Evolutionary conservation across 2,113 vertebrate genomes (phyloP).

Genomic region (Nothobranchius kuhntae): DNA sequence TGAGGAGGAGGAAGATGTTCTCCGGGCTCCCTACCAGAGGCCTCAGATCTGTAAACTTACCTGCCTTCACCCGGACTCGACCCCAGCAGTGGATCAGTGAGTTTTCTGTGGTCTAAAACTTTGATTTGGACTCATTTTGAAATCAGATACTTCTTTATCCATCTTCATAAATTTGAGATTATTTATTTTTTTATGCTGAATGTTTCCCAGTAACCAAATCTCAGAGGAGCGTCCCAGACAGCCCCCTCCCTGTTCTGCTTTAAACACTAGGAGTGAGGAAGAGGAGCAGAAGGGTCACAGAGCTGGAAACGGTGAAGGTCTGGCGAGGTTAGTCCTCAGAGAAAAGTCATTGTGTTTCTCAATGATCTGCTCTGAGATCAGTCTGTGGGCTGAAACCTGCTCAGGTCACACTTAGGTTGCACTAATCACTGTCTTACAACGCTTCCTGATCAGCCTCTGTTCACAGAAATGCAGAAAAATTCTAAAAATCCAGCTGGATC

Average conservation of each 20-base stretch:
- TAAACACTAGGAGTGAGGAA: constrained; percentile 3
- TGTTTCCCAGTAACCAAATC: constrained; percentile 72
- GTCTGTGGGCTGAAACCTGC: no score
- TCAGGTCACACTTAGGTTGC: neutral
- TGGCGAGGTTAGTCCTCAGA: constrained; percentile 67
- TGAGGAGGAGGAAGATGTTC: constrained; percentile 39
- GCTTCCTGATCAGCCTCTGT: no score
- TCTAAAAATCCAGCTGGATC: no score
- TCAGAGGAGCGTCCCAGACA: constrained; percentile 75
- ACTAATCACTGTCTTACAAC: no score
- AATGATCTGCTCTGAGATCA: neutral
- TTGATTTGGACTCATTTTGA: neutral
- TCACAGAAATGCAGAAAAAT: no score
- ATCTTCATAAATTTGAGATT: no score
- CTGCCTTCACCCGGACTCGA: constrained; percentile 66
- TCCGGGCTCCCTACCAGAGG: constrained; percentile 32
- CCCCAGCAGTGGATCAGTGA: constrained; percentile 75
- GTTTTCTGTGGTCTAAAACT: neutral
- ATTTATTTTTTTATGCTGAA: neutral
- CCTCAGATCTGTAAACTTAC: constrained; percentile 59
- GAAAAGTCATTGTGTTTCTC: no score
- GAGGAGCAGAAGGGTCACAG: neutral
- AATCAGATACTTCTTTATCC: no score
- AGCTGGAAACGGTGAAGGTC: neutral
- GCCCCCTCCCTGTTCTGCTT: neutral